A percentile compares a stretch with the other conserved stretches of the same genome.
Evolutionary conservation across 2,888 invertebrate genomes (phyloP).

Genomic region (Archaeoteleia sp.): DNA sequence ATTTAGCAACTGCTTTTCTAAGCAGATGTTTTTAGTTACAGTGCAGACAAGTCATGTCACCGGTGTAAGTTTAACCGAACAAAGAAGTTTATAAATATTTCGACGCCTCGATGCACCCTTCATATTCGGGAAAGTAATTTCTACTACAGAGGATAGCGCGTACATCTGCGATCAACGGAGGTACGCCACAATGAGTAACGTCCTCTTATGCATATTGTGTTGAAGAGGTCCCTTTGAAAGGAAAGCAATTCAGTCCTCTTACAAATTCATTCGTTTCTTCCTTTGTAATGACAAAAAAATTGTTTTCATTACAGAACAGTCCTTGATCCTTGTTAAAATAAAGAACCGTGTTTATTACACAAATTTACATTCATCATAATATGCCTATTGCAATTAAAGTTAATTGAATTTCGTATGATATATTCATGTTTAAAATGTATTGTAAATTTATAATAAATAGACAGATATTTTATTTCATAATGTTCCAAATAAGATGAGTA

Average conservation of each 20-base stretch:
- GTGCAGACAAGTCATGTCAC: conserved; percentile 23
- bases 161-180: conserved; percentile 42
- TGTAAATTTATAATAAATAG: too few relatives aligned
- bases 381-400: too few relatives aligned
- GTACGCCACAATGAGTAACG: conserved; percentile 26
- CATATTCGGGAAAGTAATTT: conserved; percentile 26
- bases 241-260: conserved; percentile 43
- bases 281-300: conserved; percentile 12
- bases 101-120: conserved; percentile 24
- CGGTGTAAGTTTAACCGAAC: conserved; percentile 17
- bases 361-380: too few relatives aligned
- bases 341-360: too few relatives aligned
- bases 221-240: conserved; percentile 30
- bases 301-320: too few relatives aligned
- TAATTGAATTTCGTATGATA: too few relatives aligned
- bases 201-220: conserved; percentile 30
- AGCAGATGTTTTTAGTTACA: conserved; percentile 25
- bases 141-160: conserved; percentile 30
- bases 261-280: conserved; percentile 29
- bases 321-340: too few relatives aligned
- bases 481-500: too few relatives aligned
- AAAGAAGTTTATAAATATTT: conserved; percentile 44
- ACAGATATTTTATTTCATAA: too few relatives aligned
- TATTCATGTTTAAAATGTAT: too few relatives aligned
- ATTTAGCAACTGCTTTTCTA: conserved; percentile 5